A percentile compares a stretch with the other conserved stretches of the same genome.
These are phyloP conservation scores for Erythrocebus patas DNA, from an alignment of 2,113 vertebrate species.

Conservation along the genomic window DNA sequence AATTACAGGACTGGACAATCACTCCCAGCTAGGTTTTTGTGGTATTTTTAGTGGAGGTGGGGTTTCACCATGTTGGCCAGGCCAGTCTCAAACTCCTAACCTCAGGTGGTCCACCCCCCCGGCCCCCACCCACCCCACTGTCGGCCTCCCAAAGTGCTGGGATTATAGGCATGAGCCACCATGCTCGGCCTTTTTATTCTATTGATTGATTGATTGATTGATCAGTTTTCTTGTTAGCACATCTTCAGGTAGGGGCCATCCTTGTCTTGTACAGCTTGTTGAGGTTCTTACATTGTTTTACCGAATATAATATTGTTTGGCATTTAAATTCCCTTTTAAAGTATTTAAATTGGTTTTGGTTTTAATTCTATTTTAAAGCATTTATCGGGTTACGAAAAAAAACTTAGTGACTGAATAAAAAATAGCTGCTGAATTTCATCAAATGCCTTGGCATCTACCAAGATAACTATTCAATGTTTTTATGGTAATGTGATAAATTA, in stretches of 20 bases:
- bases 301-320: not conserved
- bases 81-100: too few species aligned
- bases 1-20: too few species aligned
- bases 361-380: not conserved
- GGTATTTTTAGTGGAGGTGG: too few species aligned
- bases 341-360: not conserved
- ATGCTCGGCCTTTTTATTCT: too few species aligned
- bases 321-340: not conserved
- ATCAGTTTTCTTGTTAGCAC: not conserved
- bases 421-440: not conserved
- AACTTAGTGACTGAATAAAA: not conserved
- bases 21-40: too few species aligned
- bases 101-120: too few species aligned
- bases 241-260: not conserved
- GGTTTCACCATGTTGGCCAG: too few species aligned
- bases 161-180: too few species aligned
- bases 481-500: not conserved
- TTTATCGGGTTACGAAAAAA: not conserved
- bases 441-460: slow-evolving; percentile 18
- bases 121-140: accelerated
- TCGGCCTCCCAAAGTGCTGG: too few species aligned
- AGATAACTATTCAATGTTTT: slow-evolving; percentile 41
- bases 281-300: not conserved
- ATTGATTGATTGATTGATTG: too few species aligned
- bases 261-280: not conserved